Evolutionary conservation across 2,888 invertebrate species (phyloP), one percentile per base, ranked within the genome.

Genomic region (Eudasyphora cyanicolor): DNA sequence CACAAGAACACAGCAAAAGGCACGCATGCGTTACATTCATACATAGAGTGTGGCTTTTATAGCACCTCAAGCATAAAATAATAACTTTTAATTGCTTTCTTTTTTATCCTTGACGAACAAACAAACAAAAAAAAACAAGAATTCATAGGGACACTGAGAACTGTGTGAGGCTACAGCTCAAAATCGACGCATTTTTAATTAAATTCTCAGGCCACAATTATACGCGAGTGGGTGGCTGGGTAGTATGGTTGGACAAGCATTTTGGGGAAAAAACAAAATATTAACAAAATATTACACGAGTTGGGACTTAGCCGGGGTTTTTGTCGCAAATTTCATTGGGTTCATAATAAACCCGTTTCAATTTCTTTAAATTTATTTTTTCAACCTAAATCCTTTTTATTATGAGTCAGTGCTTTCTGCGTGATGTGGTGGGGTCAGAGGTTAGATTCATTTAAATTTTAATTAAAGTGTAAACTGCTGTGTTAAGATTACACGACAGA

Each of bases 401-500:
- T 51, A 51, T 51, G 51, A 51, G 19, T 21, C 10, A 21, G 51
- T 21, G 49, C 71, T 60, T 51, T 70, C n/a, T 3, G 57, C 10
- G 51, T 7, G 51, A 21, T 4, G 27, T 14, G 38, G 19, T 10
- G 64, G 35, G 32, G 32, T 19, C 54, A 12, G 12, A 10, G 64
- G 64, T 64, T 67, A 79, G 81, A 81, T 76, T 76, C 78, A 79
- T 85, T 85, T 76, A 71, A 81, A 85, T 82, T 85, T 85, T 86
- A 86, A 86, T 86, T 86, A 85, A 85, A 85, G 77, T 79, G 71
- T 76, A 85, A 86, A 85, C 76, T 82, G 83, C 71, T 82, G 77
- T 45, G 77, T 80, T 76, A 83, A 83, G 78, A 76, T 75, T 82
- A 79, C 62, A 78, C 14, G 49, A 69, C 70, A 49, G 12, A 38